A percentile compares a stretch with the other conserved stretches of the same genome.
These are phyloP conservation scores for Lasioglossum oenotherae DNA, from an alignment of 2,888 invertebrate species.

Conservation along the genomic window DNA sequence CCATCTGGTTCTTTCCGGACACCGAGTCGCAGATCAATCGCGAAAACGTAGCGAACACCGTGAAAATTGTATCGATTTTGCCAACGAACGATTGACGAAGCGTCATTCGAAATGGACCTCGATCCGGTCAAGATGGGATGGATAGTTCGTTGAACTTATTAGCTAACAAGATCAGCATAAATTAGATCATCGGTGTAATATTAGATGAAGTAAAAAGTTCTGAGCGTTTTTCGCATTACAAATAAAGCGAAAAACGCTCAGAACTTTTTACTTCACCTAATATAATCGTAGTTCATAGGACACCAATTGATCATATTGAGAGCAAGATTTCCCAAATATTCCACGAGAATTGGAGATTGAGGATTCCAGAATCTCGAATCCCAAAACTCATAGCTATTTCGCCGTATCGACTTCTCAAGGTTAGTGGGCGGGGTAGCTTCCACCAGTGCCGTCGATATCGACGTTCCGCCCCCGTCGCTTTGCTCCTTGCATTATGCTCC, in stretches of 20 bases:
- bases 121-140: not conserved
- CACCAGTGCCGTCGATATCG: slow-evolving; percentile 12
- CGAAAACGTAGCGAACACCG: not conserved
- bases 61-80: not conserved
- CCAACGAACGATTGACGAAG: not conserved
- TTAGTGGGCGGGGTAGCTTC: slow-evolving; percentile 4
- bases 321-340: not conserved
- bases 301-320: not conserved
- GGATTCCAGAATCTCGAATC: not conserved
- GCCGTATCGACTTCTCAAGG: slow-evolving; percentile 3
- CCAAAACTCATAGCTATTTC: not conserved
- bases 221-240: no score
- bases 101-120: not conserved
- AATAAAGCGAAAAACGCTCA: no score
- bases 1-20: slow-evolving; percentile 27
- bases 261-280: no score
- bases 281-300: not conserved
- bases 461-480: not conserved
- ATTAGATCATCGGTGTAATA: not conserved
- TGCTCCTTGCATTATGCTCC: not conserved
- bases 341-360: not conserved
- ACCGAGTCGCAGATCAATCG: not conserved
- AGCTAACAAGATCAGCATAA: not conserved
- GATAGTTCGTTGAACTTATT: slow-evolving; percentile 46
- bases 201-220: no score